Base-by-base conservation (phyloP, 2,113 vertebrate genomes). In the Bubalus kerabau region DNA sequence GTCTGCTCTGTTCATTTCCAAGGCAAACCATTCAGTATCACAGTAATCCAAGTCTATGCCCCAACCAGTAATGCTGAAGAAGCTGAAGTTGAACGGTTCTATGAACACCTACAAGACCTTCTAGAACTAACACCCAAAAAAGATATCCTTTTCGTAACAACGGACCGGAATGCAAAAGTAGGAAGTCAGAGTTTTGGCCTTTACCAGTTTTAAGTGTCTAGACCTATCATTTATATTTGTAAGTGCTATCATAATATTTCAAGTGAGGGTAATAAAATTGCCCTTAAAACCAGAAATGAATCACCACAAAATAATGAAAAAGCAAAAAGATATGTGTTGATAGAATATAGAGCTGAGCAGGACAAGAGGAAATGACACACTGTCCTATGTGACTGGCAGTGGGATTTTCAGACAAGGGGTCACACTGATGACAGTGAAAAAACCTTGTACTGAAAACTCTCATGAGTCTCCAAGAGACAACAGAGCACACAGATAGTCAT, bases 281-380 rank as follows among this genome's bases (percentile, higher is more conserved):
- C 21, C 46, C 46, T 57, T 46, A 90, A 87, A 92, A 40, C 9
- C 24, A 71, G 80, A 91, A 95, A 86, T 60, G 26, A 23, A 78
- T 87, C 87, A 94, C 6, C 50, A 2, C 12, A 54, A 87, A 89
- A 94, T 87, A 67, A 85, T 91, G 24, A 88, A 76, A 96, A 87
- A 56, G 23, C 6, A 91, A n/a, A 46, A 90, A 46, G 19, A 71
- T 52, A 82, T 23, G 3, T 64, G 12, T 14, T n/a, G 32, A 50
- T 59, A 94, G 7, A 40, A n/a, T 40, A 13, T 12, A 85, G n/a
- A 91, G 14, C 2, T 28, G 24, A 62, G 4, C 6, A 46, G 17
- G 52, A 83, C 28, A n/a, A 62, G 11, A 56, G 7, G 48, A 95
- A 92, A 64, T 28, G 57, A 52, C 23, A 28, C 26, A 50, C 23